phyloP scores from a whole-genome alignment of 2,888 invertebrate genomes.

The Myopa tessellatipennis region DNA sequence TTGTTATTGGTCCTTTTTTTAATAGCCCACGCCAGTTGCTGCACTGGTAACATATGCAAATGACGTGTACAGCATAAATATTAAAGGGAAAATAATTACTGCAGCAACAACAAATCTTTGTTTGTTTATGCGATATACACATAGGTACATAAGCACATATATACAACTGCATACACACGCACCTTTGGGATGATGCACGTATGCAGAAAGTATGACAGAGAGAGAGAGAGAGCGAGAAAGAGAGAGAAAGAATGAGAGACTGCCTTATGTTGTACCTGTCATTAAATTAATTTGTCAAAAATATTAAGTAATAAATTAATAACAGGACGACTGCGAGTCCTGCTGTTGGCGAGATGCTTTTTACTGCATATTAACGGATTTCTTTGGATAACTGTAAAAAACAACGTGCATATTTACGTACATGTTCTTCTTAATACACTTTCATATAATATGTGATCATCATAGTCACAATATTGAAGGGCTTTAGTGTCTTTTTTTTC shows the following conservation, averaged over 20 bases:
- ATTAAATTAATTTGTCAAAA: constrained; percentile 67
- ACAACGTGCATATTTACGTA: too few species aligned
- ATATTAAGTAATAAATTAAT: constrained; percentile 62
- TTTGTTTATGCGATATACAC: too few species aligned
- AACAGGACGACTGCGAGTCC: background rate
- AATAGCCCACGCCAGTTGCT: background rate
- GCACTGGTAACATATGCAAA: constrained; percentile 58
- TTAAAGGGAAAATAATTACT: constrained; percentile 39
- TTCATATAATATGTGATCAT: too few species aligned
- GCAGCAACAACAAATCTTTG: background rate
- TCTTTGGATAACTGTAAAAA: too few species aligned
- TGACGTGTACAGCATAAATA: constrained; percentile 53
- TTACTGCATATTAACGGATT: too few species aligned
- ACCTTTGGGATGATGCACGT: background rate
- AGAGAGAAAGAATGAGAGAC: too few species aligned
- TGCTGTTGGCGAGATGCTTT: too few species aligned
- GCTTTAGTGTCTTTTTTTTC: too few species aligned
- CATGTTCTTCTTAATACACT: too few species aligned
- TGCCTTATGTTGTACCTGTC: constrained; percentile 48
- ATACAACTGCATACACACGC: too few species aligned
- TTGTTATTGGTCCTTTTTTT: constrained; percentile 13
- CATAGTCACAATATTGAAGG: too few species aligned
- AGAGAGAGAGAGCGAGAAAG: background rate
- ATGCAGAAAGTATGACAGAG: background rate
- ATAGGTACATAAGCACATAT: too few species aligned